Conservation (phyloP, 2,113 vertebrate genomes). For the Sphaerodactylus townsendi region DNA sequence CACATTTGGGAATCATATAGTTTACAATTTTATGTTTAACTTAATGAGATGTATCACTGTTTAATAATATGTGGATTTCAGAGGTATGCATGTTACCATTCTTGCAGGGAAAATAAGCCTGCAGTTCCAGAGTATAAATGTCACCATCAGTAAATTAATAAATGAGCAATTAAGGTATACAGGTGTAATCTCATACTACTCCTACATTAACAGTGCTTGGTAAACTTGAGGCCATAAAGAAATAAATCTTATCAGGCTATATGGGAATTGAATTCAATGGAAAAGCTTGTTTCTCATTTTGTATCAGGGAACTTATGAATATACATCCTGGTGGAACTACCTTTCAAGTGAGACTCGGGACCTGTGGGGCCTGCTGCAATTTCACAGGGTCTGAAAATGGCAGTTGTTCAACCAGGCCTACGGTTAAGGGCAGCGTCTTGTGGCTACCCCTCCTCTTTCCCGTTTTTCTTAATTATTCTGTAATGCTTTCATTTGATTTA, state of each 20-base stretch:
- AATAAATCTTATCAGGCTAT: neutral
- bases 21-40: constrained; percentile 64
- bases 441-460: too few species aligned
- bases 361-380: too few species aligned
- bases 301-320: too few species aligned
- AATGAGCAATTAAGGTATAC: constrained; percentile 52
- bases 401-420: too few species aligned
- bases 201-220: neutral
- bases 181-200: constrained; percentile 40
- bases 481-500: too few species aligned
- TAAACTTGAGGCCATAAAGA: neutral
- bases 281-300: rapidly evolving
- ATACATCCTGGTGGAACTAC: too few species aligned
- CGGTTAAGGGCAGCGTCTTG: too few species aligned
- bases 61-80: constrained; percentile 61
- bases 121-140: constrained; percentile 29
- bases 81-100: constrained; percentile 37
- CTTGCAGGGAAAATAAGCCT: constrained; percentile 12
- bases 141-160: constrained; percentile 51
- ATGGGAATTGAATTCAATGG: neutral
- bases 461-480: too few species aligned
- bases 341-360: too few species aligned
- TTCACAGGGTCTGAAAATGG: too few species aligned
- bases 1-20: constrained; percentile 61
- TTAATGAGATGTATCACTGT: constrained; percentile 59